Conservation (phyloP, 2,113 vertebrate species). For the Narcine bancroftii region DNA sequence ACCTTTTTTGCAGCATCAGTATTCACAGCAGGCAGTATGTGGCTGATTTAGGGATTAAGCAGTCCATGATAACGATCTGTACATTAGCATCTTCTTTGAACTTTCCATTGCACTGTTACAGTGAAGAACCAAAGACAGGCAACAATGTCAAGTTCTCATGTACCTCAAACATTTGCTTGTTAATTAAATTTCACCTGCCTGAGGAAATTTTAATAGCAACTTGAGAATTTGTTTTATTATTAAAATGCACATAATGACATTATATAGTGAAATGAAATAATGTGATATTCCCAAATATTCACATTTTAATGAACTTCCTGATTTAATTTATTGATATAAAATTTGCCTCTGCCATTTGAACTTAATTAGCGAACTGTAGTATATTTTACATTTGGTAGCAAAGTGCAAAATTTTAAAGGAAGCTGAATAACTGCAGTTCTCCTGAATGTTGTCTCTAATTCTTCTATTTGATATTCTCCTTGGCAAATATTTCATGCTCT, state of each 20-base stretch:
- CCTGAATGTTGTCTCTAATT: background rate
- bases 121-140: background rate
- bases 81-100: slow-evolving; percentile 17
- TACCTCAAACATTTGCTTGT: background rate
- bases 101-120: background rate
- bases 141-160: background rate
- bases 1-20: background rate
- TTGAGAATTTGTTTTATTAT: background rate
- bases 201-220: slow-evolving; percentile 1
- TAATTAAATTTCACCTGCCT: slow-evolving; percentile 22
- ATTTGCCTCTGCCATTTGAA: background rate
- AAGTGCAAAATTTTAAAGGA: background rate
- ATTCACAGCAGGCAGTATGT: background rate
- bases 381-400: background rate
- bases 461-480: background rate
- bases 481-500: slow-evolving; percentile 15
- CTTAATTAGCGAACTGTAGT: background rate
- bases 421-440: background rate
- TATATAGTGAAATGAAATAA: background rate
- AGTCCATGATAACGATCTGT: background rate
- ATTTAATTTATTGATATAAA: slow-evolving; percentile 29
- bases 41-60: background rate
- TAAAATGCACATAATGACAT: background rate
- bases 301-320: slow-evolving; percentile 10
- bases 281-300: background rate